A percentile compares a stretch with the other conserved stretches of the same genome.
These are phyloP conservation scores for Lycia hirtaria DNA, from an alignment of 2,888 invertebrate genomes.

Conservation along the genomic window DNA sequence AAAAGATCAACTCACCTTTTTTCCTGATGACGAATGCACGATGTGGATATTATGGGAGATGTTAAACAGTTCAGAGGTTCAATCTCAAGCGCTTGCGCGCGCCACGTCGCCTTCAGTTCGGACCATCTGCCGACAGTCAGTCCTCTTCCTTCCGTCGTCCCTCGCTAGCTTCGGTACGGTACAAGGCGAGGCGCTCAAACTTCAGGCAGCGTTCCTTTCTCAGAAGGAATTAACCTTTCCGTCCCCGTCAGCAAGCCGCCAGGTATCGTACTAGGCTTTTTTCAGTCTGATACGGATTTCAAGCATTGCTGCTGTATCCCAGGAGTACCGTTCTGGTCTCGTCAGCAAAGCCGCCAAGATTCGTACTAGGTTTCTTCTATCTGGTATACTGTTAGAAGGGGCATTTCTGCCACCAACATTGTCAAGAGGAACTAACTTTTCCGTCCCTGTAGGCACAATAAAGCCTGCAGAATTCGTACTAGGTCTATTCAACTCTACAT, in stretches of 20 bases:
- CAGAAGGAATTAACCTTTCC: no score
- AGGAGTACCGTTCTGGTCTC: neutral
- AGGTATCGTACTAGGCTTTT: no score
- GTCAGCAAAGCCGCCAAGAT: neutral
- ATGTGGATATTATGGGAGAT: neutral
- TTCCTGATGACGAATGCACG: neutral
- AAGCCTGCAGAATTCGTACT: no score
- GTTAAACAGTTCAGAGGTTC: neutral
- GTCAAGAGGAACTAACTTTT: neutral
- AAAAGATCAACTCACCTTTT: constrained; percentile 1
- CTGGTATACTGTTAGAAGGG: constrained; percentile 3
- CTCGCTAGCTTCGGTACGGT: neutral
- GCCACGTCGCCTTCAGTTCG: neutral
- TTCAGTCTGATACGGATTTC: no score
- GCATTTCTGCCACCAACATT: constrained; percentile 7
- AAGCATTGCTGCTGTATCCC: constrained; percentile 1
- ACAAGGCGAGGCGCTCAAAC: constrained; percentile 6
- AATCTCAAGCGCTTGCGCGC: neutral
- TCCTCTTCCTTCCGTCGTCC: constrained; percentile 5
- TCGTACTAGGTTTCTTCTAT: neutral
- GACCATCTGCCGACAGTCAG: neutral
- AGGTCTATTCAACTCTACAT: no score
- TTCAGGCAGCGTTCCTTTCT: neutral
- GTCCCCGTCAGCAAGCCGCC: no score
- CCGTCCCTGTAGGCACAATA: neutral